Percentiles rank a stretch among this genome's conserved stretches.
phyloP scores from a whole-genome alignment of 2,888 invertebrate genomes.

The Julus scandinavius region DNA sequence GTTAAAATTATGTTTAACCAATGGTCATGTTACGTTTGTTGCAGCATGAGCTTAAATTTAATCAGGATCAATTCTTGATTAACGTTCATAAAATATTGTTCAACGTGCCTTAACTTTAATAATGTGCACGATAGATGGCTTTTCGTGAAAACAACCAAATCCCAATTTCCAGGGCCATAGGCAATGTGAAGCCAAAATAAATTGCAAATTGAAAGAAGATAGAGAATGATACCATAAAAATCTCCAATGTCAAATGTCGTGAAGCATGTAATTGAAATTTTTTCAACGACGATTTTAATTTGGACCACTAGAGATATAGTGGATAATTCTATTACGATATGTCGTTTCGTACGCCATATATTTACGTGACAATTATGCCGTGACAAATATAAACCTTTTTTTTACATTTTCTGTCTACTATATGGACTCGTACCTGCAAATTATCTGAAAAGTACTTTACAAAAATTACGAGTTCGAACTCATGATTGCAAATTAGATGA shows the following conservation, averaged over 20 bases:
- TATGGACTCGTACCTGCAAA: slow-evolving; percentile 15
- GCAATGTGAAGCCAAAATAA: neutral
- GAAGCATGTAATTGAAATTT: neutral
- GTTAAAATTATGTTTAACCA: no score
- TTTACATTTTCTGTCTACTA: neutral
- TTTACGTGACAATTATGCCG: slow-evolving; percentile 24
- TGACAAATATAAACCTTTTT: slow-evolving; percentile 6
- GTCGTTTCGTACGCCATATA: neutral
- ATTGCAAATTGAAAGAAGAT: neutral
- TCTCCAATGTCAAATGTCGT: neutral
- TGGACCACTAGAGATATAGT: neutral
- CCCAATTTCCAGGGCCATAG: neutral
- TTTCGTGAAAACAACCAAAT: neutral
- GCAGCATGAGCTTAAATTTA: no score
- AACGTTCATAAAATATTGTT: no score
- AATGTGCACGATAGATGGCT: neutral
- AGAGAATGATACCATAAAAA: slow-evolving; percentile 6
- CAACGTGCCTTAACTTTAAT: neutral
- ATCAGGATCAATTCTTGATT: no score
- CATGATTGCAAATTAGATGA: slow-evolving; percentile 33
- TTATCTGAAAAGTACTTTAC: neutral
- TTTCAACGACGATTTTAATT: slow-evolving; percentile 6
- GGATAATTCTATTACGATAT: slow-evolving; percentile 7
- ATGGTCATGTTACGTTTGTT: no score
- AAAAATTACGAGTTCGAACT: slow-evolving; percentile 33